These are phyloP conservation scores for Ecliptopera silaceata DNA, from an alignment of 2,888 invertebrate genomes.

Conservation along the genomic window DNA sequence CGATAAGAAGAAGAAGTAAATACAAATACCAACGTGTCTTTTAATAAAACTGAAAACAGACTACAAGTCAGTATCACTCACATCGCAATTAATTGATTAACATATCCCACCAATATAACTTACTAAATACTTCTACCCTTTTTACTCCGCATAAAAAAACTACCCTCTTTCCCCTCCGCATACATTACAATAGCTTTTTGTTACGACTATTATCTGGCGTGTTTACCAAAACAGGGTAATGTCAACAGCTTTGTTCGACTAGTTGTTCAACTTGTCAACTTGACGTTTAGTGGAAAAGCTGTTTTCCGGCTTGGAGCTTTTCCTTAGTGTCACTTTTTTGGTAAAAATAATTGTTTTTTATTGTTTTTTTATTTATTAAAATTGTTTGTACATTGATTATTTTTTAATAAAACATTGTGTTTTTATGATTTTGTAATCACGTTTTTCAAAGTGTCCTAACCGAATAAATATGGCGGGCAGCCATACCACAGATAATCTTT, in stretches of 20 bases:
- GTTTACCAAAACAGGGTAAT: slow-evolving; percentile 62
- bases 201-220: slow-evolving; percentile 55
- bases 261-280: slow-evolving; percentile 61
- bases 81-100: background rate
- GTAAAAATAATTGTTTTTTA: slow-evolving; percentile 2
- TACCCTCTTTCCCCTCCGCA: slow-evolving; percentile 39
- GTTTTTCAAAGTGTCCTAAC: no score
- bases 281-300: slow-evolving; percentile 38
- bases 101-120: background rate
- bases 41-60: no score
- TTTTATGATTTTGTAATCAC: no score
- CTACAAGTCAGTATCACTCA: background rate
- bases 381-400: no score
- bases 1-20: no score
- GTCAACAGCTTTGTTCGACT: slow-evolving; percentile 68
- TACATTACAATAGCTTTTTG: slow-evolving; percentile 40
- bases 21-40: no score
- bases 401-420: no score
- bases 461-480: no score
- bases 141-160: slow-evolving; percentile 27
- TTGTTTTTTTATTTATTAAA: no score
- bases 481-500: no score
- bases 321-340: background rate
- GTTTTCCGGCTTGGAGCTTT: background rate
- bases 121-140: slow-evolving; percentile 6